Evolutionary conservation across 2,113 vertebrate genomes (phyloP).

Genomic region (Eubucco bourcierii): DNA sequence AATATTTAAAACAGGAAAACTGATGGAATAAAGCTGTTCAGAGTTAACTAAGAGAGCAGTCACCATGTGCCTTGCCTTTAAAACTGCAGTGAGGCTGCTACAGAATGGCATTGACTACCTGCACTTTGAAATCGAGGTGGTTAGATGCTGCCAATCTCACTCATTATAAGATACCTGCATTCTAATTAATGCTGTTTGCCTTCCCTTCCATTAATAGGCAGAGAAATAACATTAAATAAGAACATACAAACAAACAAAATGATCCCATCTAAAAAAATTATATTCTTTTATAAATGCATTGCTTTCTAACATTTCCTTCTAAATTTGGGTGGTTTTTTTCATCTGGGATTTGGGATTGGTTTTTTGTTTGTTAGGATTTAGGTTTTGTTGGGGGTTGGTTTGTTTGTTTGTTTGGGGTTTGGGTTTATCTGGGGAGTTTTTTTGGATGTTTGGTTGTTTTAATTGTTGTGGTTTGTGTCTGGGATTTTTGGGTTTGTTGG

Average conservation of each 20-base stretch:
- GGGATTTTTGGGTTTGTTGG: too few relatives aligned
- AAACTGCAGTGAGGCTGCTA: neutral
- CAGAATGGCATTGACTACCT: neutral
- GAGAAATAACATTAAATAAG: neutral
- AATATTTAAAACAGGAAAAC: neutral
- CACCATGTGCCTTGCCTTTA: neutral
- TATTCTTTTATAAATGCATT: neutral
- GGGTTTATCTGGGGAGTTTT: too few relatives aligned
- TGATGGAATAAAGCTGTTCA: neutral
- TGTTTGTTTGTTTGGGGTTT: neutral
- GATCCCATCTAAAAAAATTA: neutral
- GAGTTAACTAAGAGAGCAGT: neutral
- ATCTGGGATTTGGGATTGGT: too few relatives aligned
- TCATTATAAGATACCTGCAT: neutral
- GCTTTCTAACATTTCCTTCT: neutral
- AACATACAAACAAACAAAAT: too few relatives aligned
- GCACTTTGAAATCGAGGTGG: neutral
- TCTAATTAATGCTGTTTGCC: neutral
- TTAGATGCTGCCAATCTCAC: neutral
- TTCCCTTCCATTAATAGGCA: neutral
- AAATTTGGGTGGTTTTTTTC: neutral
- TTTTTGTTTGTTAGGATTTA: too few relatives aligned
- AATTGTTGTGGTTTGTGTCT: too few relatives aligned
- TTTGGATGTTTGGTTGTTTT: too few relatives aligned
- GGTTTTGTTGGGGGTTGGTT: too few relatives aligned